These are phyloP conservation scores for Siphamia tubifer DNA, from an alignment of 2,113 vertebrate genomes.

Conservation along the genomic window DNA sequence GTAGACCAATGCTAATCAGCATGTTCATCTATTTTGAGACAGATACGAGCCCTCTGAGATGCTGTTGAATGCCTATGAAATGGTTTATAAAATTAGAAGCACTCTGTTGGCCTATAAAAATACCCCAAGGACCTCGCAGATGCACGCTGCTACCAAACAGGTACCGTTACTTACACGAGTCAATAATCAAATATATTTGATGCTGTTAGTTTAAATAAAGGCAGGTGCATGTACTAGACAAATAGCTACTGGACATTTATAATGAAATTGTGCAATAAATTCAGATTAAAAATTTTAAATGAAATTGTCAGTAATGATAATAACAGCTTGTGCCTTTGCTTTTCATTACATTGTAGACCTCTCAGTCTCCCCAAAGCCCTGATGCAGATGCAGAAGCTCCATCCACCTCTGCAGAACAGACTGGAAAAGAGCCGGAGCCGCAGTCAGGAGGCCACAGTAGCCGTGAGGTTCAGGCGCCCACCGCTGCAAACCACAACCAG, in stretches of 20 bases:
- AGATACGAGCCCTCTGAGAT: constrained; percentile 80
- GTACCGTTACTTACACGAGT: constrained; percentile 36
- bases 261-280: not conserved
- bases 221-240: not conserved
- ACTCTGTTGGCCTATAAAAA: constrained; percentile 78
- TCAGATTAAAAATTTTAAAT: not conserved
- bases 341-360: constrained; percentile 37
- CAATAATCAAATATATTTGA: not conserved
- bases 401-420: constrained; percentile 53
- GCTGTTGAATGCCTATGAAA: constrained; percentile 80
- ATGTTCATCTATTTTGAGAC: constrained; percentile 18
- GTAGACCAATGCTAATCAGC: not conserved
- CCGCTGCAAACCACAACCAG: constrained; percentile 79
- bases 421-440: constrained; percentile 54
- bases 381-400: constrained; percentile 60
- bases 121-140: constrained; percentile 56
- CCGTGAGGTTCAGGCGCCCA: constrained; percentile 57
- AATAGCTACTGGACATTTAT: no score
- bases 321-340: not conserved
- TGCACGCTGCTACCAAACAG: constrained; percentile 66
- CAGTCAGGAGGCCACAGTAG: constrained; percentile 45
- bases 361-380: constrained; percentile 64
- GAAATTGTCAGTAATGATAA: not conserved
- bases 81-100: constrained; percentile 80
- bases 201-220: not conserved